Evolutionary conservation across 2,113 vertebrate genomes (phyloP).

Genomic region (Lepisosteus oculatus): DNA sequence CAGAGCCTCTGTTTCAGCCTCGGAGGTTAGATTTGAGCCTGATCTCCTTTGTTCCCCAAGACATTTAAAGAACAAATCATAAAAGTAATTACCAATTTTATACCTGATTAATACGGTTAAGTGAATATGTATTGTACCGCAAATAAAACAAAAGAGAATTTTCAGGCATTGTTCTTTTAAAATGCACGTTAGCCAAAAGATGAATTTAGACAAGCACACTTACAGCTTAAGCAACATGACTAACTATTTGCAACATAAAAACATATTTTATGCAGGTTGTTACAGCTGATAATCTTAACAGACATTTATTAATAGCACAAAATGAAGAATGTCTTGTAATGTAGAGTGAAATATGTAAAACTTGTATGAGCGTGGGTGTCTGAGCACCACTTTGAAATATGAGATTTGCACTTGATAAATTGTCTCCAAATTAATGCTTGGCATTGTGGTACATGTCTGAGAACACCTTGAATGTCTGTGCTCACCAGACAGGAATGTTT

Average conservation of each 20-base stretch:
- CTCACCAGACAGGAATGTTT: slow-evolving; percentile 43
- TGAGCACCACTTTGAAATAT: slow-evolving; percentile 53
- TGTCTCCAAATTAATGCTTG: slow-evolving; percentile 46
- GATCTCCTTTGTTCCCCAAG: too few species aligned
- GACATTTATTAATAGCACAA: slow-evolving; percentile 57
- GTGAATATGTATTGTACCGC: too few species aligned
- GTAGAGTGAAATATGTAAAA: slow-evolving; percentile 45
- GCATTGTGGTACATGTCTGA: slow-evolving; percentile 17
- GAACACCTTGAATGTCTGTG: slow-evolving; percentile 16
- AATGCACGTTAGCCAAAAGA: too few species aligned
- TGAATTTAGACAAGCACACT: too few species aligned
- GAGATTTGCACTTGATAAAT: slow-evolving; percentile 51
- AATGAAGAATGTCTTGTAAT: slow-evolving; percentile 42
- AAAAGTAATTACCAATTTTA: too few species aligned
- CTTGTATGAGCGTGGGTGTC: slow-evolving; percentile 45
- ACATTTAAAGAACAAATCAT: too few species aligned
- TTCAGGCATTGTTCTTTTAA: too few species aligned
- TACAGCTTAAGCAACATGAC: too few species aligned
- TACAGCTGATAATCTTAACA: slow-evolving; percentile 33
- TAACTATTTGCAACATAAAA: neutral
- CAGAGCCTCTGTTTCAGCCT: too few species aligned
- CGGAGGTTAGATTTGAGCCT: too few species aligned
- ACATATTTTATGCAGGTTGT: slow-evolving; percentile 34
- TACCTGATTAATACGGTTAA: too few species aligned
- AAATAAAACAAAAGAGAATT: too few species aligned